Percentiles rank a stretch among this genome's conserved stretches.
phyloP scores from a whole-genome alignment of 2,888 invertebrate genomes.

The Podotricha telesiphe region DNA sequence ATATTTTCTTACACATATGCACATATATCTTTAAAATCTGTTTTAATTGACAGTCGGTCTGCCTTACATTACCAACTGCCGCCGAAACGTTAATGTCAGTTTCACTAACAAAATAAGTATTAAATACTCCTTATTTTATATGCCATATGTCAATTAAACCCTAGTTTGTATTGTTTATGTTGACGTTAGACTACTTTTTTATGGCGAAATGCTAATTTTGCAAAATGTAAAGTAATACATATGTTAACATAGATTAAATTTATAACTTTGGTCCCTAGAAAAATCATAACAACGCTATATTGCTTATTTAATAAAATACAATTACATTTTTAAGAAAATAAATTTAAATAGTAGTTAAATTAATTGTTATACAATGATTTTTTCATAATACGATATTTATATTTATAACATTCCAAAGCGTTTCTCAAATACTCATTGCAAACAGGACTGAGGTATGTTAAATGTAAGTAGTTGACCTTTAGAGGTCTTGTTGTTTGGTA shows the following conservation, averaged over 20 bases:
- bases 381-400: not conserved
- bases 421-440: not conserved
- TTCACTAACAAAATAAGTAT: no score
- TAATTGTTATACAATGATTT: not conserved
- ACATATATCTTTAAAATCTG: not conserved
- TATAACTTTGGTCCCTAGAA: no score
- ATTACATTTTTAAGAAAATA: not conserved
- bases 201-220: no score
- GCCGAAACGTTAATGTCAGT: not conserved
- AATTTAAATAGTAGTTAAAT: not conserved
- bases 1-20: not conserved
- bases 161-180: no score
- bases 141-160: no score
- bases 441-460: slow-evolving; percentile 13
- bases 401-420: slow-evolving; percentile 8
- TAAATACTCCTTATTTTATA: no score
- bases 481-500: slow-evolving; percentile 19
- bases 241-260: no score
- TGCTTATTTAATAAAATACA: not conserved
- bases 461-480: slow-evolving; percentile 28
- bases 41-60: not conserved
- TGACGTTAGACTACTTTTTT: no score
- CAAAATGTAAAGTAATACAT: no score
- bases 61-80: not conserved
- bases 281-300: no score